Percentiles rank a stretch among this genome's conserved stretches.
Conservation (phyloP, 23 tunicate species). For the Clavelina lepadiformis region DNA sequence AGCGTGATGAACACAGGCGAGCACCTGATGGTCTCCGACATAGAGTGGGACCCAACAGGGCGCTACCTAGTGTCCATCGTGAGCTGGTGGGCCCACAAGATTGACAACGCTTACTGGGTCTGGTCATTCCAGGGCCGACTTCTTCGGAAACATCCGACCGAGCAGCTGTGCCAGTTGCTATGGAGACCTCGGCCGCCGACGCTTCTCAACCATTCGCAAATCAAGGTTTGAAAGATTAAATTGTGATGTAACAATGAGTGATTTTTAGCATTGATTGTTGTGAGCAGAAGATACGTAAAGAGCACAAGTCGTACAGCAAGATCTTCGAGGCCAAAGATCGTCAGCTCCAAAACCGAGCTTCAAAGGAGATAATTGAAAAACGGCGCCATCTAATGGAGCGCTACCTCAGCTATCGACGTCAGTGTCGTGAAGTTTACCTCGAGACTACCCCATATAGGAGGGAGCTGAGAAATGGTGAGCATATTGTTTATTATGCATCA, state of each 20-base stretch:
- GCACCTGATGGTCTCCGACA: constrained; percentile 88
- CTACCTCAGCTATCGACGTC: constrained; percentile 35
- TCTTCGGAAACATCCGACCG: constrained; percentile 58
- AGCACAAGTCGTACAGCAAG: constrained; percentile 66
- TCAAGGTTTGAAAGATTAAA: constrained; percentile 82
- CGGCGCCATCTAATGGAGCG: constrained; percentile 63
- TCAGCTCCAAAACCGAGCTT: constrained; percentile 59
- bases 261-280: too few species aligned
- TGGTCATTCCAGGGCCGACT: constrained; percentile 99
- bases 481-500: too few species aligned
- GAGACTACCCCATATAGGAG: constrained; percentile 73
- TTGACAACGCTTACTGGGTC: constrained; percentile 92
- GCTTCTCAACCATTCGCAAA: constrained; percentile 43
- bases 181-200: constrained; percentile 96
- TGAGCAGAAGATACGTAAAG: constrained; percentile 64
- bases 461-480: constrained; percentile 78
- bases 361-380: constrained; percentile 87
- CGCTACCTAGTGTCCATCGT: constrained; percentile 82
- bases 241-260: too few species aligned
- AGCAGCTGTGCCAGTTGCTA: constrained; percentile 72
- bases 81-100: constrained; percentile 94
- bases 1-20: constrained; percentile 90
- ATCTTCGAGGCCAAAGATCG: constrained; percentile 94
- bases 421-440: constrained; percentile 41
- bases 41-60: constrained; percentile 99